These are phyloP conservation scores for Phoenicopterus ruber DNA, from an alignment of 2,113 vertebrate genomes.

Conservation along the genomic window DNA sequence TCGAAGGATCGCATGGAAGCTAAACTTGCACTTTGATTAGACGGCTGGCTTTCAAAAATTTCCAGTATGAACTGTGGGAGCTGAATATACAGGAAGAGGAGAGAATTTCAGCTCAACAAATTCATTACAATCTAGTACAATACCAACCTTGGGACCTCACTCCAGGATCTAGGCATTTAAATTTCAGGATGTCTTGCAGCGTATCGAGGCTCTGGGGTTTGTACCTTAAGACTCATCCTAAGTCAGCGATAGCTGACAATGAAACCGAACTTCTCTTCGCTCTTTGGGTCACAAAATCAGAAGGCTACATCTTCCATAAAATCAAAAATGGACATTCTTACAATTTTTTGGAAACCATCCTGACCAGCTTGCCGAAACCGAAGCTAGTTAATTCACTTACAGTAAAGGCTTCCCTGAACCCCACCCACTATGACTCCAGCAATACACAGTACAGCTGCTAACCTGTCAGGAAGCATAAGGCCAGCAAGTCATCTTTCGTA, in stretches of 20 bases:
- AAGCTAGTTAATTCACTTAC: not conserved
- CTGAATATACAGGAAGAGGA: fast-evolving
- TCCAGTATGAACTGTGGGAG: not conserved
- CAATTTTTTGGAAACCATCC: not conserved
- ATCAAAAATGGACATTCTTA: not conserved
- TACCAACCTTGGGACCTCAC: not conserved
- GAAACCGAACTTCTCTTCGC: not conserved
- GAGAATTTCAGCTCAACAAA: not conserved
- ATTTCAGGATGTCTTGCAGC: not conserved
- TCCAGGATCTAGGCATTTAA: not conserved
- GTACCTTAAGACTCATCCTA: no score
- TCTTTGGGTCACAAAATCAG: not conserved
- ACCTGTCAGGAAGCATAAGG: not conserved
- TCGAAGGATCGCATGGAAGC: not conserved
- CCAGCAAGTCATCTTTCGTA: fast-evolving
- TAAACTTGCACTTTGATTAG: not conserved
- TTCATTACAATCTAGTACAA: not conserved
- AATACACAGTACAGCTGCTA: fast-evolving
- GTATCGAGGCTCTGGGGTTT: fast-evolving
- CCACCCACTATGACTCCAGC: not conserved
- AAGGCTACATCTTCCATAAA: not conserved
- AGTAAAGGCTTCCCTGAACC: not conserved
- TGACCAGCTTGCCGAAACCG: not conserved
- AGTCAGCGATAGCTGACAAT: not conserved
- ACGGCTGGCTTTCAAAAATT: not conserved